Conservation (phyloP, 2,797 vertebrate species). For the Cyclopterus lumpus region DNA sequence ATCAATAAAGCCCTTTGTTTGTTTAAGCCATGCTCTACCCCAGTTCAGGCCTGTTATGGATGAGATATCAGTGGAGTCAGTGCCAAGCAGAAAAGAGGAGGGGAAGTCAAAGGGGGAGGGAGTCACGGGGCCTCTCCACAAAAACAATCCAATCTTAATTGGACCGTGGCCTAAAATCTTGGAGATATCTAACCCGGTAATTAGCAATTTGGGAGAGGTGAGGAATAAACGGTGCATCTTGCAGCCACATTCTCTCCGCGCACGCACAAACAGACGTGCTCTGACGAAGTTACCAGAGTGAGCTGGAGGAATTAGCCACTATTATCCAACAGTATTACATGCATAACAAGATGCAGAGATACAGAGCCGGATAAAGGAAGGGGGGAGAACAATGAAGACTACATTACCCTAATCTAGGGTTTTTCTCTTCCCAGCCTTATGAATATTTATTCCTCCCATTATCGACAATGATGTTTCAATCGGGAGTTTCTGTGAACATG, state of each 20-base stretch:
- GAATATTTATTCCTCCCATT: constrained; percentile 80
- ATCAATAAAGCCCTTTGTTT: constrained; percentile 81
- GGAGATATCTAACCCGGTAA: constrained; percentile 56
- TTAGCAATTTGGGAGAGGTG: constrained; percentile 65
- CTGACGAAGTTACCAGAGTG: constrained; percentile 69
- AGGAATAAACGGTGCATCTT: constrained; percentile 47
- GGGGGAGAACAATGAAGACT: constrained; percentile 61
- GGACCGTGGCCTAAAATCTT: constrained; percentile 62
- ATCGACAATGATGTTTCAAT: constrained; percentile 77
- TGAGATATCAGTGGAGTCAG: constrained; percentile 71
- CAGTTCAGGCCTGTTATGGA: constrained; percentile 76
- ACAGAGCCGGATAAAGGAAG: constrained; percentile 46
- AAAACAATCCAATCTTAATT: constrained; percentile 68
- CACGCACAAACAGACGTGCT: constrained; percentile 11
- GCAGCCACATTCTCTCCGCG: constrained; percentile 2
- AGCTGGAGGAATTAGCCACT: constrained; percentile 62
- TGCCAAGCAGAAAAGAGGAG: constrained; percentile 62
- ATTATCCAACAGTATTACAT: constrained; percentile 63
- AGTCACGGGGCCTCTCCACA: constrained; percentile 40
- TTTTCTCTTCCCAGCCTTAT: constrained; percentile 69
- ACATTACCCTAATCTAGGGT: constrained; percentile 74
- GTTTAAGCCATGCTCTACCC: constrained; percentile 73
- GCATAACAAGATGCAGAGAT: constrained; percentile 68
- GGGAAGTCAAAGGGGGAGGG: constrained; percentile 10
- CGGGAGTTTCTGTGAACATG: constrained; percentile 58